Conservation (phyloP, 2,113 vertebrate genomes). For the Oostethus manadensis region DNA sequence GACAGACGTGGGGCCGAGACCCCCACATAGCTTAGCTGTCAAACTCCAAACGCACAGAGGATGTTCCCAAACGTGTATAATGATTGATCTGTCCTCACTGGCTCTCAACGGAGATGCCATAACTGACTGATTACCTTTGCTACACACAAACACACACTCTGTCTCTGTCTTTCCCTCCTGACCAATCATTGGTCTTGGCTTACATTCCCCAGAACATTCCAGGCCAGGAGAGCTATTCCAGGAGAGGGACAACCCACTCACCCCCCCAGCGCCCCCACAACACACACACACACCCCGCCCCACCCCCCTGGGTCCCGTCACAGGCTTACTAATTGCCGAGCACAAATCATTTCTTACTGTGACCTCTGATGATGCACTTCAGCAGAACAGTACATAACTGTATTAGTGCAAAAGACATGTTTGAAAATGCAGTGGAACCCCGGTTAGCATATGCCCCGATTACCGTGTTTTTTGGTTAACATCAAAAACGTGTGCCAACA, state of each 20-base stretch:
- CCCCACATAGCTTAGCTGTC: slow-evolving; percentile 43
- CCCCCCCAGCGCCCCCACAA: slow-evolving; percentile 24
- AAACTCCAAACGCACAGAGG: slow-evolving; percentile 50
- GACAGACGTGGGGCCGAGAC: slow-evolving; percentile 29
- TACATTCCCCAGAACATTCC: slow-evolving; percentile 66
- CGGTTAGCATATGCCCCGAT: too few species aligned
- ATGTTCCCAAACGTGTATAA: slow-evolving; percentile 37
- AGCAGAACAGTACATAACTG: not conserved
- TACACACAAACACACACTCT: slow-evolving; percentile 15
- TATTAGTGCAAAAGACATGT: too few species aligned
- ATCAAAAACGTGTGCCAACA: too few species aligned
- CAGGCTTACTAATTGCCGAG: too few species aligned
- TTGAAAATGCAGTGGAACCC: too few species aligned
- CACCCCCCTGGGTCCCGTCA: too few species aligned
- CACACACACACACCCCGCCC: too few species aligned
- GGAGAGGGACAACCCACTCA: slow-evolving; percentile 41
- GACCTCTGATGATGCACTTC: slow-evolving; percentile 11
- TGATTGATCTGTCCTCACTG: slow-evolving; percentile 55
- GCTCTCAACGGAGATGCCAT: slow-evolving; percentile 49
- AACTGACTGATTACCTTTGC: slow-evolving; percentile 31
- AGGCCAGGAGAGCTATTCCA: slow-evolving; percentile 70
- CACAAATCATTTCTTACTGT: slow-evolving; percentile 1
- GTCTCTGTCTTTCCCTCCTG: slow-evolving; percentile 20
- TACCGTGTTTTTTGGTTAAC: too few species aligned
- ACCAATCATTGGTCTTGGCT: slow-evolving; percentile 35